Base-by-base conservation (phyloP, 2,797 vertebrate genomes). In the Tachyglossus aculeatus region DNA sequence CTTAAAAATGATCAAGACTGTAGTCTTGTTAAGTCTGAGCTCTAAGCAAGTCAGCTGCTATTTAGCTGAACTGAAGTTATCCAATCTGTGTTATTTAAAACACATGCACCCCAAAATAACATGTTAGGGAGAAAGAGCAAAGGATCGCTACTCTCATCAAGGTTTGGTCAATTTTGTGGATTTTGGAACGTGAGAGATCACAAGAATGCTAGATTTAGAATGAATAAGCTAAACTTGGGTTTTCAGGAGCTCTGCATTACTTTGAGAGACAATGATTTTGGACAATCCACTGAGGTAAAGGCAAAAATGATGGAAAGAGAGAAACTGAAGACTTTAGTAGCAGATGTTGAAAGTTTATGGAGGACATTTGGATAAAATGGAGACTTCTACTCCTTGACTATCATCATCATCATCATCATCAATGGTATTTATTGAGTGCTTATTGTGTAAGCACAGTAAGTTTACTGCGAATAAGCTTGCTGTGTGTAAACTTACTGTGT, bases 1-100 rank as follows among this genome's bases (percentile, higher is more conserved):
- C 22, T 51, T 29, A 16, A 68, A 74, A 65, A 18, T 40, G 40
- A 56, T 70, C 9, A 19, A 12, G 40, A 63, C 58, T 69, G 36
- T 1, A 2, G 61, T 55, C 59, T 45, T 52, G 58, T 21, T 37
- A 52, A 5, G 5, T 48, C 5, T 50, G 68, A 52, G 21, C 58
- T 34, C 22, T 61, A 34, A 12, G 19, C 14, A 70, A 73, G 32
- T 19, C 5, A 1, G 2, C 2, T 38, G 16, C 56, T 68, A 59
- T 71, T 37, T 62, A 11, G 52, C 69, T 18, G 33, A 15, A 3
- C 48, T 66, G 48, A 52, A 58, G 34, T 68, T 41, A 9, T 21
- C 11, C 37, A 40, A 13, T 10, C 66, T 39, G 7, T 9, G 22
- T 61, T 34, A 56, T 4, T 6, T 32, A 19, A 39, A 6, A 59